Evolutionary conservation across 2,797 vertebrate genomes (phyloP), one percentile per base, ranked within the genome.

Genomic region (Caiman crocodilus): DNA sequence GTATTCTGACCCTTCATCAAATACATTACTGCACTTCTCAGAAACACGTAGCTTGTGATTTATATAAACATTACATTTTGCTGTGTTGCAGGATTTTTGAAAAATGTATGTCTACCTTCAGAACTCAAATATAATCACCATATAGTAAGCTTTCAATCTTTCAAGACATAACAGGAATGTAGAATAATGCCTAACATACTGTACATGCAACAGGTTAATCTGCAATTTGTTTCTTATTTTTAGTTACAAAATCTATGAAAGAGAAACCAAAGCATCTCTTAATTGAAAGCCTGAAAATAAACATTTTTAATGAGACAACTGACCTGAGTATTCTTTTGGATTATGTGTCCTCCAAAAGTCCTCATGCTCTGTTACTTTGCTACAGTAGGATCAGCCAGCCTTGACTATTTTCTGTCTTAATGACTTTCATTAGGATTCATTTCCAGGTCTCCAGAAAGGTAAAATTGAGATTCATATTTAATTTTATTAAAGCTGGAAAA

Each of bases 31-130:
- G 5, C 32, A 69, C 30, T 67, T 65, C 50, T 94, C 76, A 93
- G 91, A 95, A 88, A 28, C 25, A 10, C 21, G 20, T 85, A 90
- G 67, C 21, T 91, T 57, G 32, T 91, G 59, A 85, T 94, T 94
- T 93, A 87, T 84, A 59, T 4, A 64, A 9, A 26, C 4, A 79
- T 87, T 69, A 79, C 5, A 55, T 82, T 93, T 94, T 96, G 8
- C 26, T 87, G 2, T 67, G 15, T 28, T 94, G 77, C 23, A 90
- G 20, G 9, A 81, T 75, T 89, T 93, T 58, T 55, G 4, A 94
- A 93, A 96, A 95, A 92, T 35, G 1, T 16, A 63, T 60, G 63
- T 81, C 3, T 10, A 67, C 10, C 81, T 30, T 86, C 50, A 55
- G 50, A 32, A 57, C 76, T 93, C 61, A 93, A 26, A 90, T 65